phyloP scores from a whole-genome alignment of 2,888 invertebrate genomes.

The Biston betularia region DNA sequence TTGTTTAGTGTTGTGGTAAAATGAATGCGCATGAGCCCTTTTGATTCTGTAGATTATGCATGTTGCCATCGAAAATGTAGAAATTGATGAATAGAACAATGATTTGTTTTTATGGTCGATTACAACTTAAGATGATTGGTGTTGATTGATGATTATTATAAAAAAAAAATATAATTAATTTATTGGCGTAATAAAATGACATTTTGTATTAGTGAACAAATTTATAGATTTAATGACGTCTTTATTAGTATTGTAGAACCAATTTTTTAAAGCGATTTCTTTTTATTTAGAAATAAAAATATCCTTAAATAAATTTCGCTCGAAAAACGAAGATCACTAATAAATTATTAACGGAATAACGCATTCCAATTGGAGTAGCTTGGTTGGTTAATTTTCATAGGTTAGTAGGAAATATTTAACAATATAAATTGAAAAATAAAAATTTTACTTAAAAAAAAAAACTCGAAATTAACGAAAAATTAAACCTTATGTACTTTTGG shows the following conservation, averaged over 20 bases:
- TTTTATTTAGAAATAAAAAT: too few relatives aligned
- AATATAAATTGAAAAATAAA: too few relatives aligned
- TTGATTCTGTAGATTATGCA: neutral
- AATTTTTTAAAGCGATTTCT: neutral
- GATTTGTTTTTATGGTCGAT: neutral
- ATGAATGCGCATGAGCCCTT: neutral
- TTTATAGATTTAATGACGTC: neutral
- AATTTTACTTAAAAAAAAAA: too few relatives aligned
- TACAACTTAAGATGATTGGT: neutral
- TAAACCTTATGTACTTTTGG: too few relatives aligned
- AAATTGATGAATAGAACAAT: neutral
- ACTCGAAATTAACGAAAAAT: too few relatives aligned
- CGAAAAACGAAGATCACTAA: too few relatives aligned
- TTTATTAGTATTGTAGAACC: neutral
- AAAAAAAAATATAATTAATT: neutral
- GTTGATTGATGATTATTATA: neutral
- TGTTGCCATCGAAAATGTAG: conserved; percentile 1
- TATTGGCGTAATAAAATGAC: conserved; percentile 7
- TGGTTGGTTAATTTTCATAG: too few relatives aligned
- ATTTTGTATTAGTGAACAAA: neutral
- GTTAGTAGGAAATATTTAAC: too few relatives aligned
- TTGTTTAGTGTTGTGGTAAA: neutral
- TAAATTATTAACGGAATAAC: too few relatives aligned
- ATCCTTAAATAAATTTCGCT: too few relatives aligned
- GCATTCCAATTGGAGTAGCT: too few relatives aligned